Conservation (phyloP, 2,113 vertebrate genomes). For the Petromus typicus region DNA sequence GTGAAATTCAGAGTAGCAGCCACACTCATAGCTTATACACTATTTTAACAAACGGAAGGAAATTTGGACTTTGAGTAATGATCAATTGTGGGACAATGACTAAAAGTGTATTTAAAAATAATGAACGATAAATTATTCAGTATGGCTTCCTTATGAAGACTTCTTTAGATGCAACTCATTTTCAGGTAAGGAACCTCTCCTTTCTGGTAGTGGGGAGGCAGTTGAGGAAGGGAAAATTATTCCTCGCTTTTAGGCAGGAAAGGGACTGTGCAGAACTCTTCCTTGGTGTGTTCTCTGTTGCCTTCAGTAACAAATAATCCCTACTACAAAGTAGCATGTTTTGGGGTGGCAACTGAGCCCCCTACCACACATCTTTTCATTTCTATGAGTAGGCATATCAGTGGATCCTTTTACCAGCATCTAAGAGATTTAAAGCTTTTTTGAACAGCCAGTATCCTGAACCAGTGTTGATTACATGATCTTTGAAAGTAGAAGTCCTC, state of each 20-base stretch:
- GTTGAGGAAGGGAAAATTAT: neutral
- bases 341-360: neutral
- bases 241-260: neutral
- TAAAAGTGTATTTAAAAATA: neutral
- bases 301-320: neutral
- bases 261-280: neutral
- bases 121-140: neutral
- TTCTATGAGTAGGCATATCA: neutral
- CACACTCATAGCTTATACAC: neutral
- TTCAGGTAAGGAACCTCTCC: neutral
- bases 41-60: slow-evolving; percentile 22
- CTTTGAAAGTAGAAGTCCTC: neutral
- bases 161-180: neutral
- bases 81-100: neutral
- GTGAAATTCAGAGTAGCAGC: neutral
- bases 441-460: neutral
- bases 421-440: neutral
- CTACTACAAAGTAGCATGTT: neutral
- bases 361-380: neutral
- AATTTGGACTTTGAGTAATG: neutral
- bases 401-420: neutral
- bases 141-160: neutral
- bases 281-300: neutral
- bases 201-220: neutral
- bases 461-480: neutral